Conservation (phyloP, 2,797 vertebrate genomes). For the Periophthalmus magnuspinnatus region DNA sequence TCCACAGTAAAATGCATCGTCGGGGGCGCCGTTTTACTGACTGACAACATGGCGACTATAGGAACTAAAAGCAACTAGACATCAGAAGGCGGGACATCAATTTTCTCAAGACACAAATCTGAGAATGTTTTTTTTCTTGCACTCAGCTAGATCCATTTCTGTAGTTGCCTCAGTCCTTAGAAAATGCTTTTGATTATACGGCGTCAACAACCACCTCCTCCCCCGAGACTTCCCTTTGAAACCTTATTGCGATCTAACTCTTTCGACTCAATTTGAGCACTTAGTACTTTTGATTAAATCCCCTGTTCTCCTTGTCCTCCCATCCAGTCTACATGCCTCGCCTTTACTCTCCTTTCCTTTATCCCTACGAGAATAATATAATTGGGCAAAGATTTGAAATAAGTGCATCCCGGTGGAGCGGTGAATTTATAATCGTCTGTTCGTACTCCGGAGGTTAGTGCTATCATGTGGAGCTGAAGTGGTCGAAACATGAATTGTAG, state of each 20-base stretch:
- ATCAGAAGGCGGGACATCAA: conserved; percentile 34
- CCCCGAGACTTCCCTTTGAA: conserved; percentile 28
- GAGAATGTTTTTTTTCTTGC: conserved; percentile 11
- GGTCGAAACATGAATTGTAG: conserved; percentile 27
- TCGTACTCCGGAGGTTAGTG: conserved; percentile 47
- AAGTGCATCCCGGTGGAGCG: conserved; percentile 46
- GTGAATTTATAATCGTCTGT: conserved; percentile 65
- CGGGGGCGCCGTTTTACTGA: conserved; percentile 13
- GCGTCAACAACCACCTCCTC: conserved; percentile 36
- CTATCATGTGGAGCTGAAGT: conserved; percentile 31
- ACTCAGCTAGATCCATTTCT: conserved; percentile 25
- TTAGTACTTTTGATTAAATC: conserved; percentile 41
- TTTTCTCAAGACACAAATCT: conserved; percentile 23
- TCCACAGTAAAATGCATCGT: conserved; percentile 21
- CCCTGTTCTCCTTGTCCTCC: conserved; percentile 20
- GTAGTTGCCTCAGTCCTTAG: conserved; percentile 21
- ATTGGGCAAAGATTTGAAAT: conserved; percentile 70
- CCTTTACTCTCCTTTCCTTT: conserved; percentile 7
- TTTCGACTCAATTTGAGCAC: conserved; percentile 32
- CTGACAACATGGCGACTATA: conserved; percentile 21
- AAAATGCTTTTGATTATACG: conserved; percentile 41
- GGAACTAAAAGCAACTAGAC: conserved; percentile 18
- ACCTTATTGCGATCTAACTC: conserved; percentile 21
- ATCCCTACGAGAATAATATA: conserved; percentile 48
- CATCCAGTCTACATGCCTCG: conserved; percentile 34